These are phyloP conservation scores for Drosophila sturtevanti DNA, from an alignment of 1,140 invertebrate genomes.

Conservation along the genomic window DNA sequence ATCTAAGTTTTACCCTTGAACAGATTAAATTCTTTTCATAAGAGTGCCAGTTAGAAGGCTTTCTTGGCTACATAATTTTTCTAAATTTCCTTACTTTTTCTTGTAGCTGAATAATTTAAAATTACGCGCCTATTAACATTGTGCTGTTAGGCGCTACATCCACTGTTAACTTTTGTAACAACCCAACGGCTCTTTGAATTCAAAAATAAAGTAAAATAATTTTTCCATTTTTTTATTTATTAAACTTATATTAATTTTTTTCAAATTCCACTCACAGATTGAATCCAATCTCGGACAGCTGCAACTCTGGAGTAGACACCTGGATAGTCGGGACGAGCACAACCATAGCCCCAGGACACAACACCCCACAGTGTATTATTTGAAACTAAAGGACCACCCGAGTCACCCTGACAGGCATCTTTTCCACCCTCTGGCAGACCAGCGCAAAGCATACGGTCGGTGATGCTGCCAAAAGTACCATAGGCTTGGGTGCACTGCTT, in stretches of 20 bases:
- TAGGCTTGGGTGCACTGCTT: constrained; percentile 74
- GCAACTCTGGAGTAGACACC: constrained; percentile 85
- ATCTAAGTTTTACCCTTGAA: too few species aligned
- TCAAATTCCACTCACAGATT: constrained; percentile 51
- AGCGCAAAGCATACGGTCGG: constrained; percentile 88
- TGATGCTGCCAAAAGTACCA: constrained; percentile 80
- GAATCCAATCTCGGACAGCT: constrained; percentile 82
- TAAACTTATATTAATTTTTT: constrained; percentile 10
- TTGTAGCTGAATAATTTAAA: not conserved
- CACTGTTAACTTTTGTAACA: not conserved
- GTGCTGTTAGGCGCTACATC: not conserved
- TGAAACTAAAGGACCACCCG: constrained; percentile 82
- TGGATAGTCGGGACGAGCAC: constrained; percentile 83
- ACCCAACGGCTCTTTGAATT: not conserved
- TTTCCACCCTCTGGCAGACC: constrained; percentile 86
- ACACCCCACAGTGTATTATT: constrained; percentile 83
- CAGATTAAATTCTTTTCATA: too few species aligned
- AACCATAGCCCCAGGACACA: constrained; percentile 86
- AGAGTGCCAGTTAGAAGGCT: too few species aligned
- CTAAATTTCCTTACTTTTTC: not conserved
- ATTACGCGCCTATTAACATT: not conserved
- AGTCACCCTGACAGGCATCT: constrained; percentile 88
- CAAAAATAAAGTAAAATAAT: not conserved
- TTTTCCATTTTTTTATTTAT: not conserved
- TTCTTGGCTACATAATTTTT: too few species aligned